Evolutionary conservation across 2,797 vertebrate species (phyloP).

Genomic region (Parambassis ranga): DNA sequence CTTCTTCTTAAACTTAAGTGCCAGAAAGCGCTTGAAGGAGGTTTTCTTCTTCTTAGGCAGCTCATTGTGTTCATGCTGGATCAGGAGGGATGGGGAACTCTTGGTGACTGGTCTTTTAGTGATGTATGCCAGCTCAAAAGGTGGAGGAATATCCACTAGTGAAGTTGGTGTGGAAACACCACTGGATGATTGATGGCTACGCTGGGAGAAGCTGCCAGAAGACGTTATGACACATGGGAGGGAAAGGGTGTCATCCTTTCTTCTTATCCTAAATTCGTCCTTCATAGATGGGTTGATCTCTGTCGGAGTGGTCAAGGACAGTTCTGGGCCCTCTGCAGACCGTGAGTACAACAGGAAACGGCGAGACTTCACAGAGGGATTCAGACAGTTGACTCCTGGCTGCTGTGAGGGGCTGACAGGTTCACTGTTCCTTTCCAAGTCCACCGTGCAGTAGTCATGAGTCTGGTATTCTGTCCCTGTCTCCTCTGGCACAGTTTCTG

Average conservation of each 20-base stretch:
- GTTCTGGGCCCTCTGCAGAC: constrained; percentile 87
- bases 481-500: constrained; percentile 97
- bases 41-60: constrained; percentile 93
- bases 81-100: constrained; percentile 93
- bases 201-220: constrained; percentile 94
- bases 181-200: constrained; percentile 87
- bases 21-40: constrained; percentile 94
- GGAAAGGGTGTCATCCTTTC: constrained; percentile 88
- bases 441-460: constrained; percentile 77
- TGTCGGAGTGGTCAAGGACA: constrained; percentile 74
- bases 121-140: constrained; percentile 95
- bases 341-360: constrained; percentile 89
- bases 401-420: constrained; percentile 72
- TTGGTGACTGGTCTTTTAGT: constrained; percentile 97
- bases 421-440: constrained; percentile 72
- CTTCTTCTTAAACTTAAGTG: constrained; percentile 93
- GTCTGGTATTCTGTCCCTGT: constrained; percentile 83
- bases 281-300: constrained; percentile 75
- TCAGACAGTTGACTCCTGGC: constrained; percentile 65
- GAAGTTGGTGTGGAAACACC: constrained; percentile 92
- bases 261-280: constrained; percentile 80
- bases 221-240: constrained; percentile 91
- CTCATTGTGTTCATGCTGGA: constrained; percentile 87
- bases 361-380: constrained; percentile 84
- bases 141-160: constrained; percentile 93